These are phyloP conservation scores for Leptinotarsa tumamoca DNA, from an alignment of 2,888 invertebrate species.

Conservation along the genomic window DNA sequence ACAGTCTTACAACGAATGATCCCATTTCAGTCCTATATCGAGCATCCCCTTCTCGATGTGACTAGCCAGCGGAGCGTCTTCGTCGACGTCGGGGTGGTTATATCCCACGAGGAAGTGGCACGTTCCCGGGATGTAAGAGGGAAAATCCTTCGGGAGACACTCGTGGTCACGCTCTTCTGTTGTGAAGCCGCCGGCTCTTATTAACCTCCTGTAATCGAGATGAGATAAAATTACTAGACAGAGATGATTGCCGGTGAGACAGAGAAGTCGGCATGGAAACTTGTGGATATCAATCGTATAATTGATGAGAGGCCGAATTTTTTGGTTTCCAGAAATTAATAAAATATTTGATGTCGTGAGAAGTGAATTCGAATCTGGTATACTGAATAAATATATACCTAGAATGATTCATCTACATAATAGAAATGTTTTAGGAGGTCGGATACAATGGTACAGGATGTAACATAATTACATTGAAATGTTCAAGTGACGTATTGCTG, in stretches of 20 bases:
- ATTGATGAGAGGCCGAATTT: too few species aligned
- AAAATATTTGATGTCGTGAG: too few species aligned
- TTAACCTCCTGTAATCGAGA: constrained; percentile 76
- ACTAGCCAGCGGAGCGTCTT: constrained; percentile 72
- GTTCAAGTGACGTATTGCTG: too few species aligned
- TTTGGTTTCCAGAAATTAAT: too few species aligned
- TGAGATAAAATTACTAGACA: background rate
- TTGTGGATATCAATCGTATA: too few species aligned
- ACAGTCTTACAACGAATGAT: constrained; percentile 38
- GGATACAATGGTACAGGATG: too few species aligned
- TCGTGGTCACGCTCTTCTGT: constrained; percentile 81
- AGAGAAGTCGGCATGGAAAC: background rate
- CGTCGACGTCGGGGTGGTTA: constrained; percentile 76
- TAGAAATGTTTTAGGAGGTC: too few species aligned
- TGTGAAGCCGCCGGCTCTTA: constrained; percentile 80
- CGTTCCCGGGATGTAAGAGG: constrained; percentile 80
- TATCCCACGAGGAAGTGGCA: constrained; percentile 89
- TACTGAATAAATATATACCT: too few species aligned
- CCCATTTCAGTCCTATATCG: constrained; percentile 70
- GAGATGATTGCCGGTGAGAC: background rate
- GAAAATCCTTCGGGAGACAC: constrained; percentile 88
- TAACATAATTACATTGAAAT: too few species aligned
- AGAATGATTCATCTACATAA: too few species aligned
- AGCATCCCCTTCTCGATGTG: constrained; percentile 78
- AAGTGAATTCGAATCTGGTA: too few species aligned